These are phyloP conservation scores for Ferdinandea cuprea DNA, from an alignment of 2,888 invertebrate genomes.

Conservation along the genomic window DNA sequence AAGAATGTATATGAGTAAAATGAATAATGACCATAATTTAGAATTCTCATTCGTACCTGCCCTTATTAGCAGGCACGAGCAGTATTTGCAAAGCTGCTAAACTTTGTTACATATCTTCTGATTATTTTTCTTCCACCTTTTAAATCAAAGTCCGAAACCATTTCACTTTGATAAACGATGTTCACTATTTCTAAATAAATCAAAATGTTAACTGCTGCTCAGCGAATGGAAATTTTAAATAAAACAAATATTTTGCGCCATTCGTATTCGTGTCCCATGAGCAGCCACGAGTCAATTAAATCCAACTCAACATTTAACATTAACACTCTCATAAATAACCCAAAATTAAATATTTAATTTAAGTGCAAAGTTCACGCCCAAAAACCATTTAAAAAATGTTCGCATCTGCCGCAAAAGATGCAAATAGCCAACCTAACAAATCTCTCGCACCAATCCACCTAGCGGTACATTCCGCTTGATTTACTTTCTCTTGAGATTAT, in stretches of 20 bases:
- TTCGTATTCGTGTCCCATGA: background rate
- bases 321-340: constrained; percentile 3
- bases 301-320: background rate
- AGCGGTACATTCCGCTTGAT: background rate
- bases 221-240: background rate
- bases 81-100: no score
- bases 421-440: background rate
- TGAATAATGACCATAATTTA: no score
- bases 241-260: background rate
- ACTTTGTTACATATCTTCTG: no score
- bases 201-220: background rate
- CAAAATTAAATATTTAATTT: background rate
- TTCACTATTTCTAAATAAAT: background rate
- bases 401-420: background rate
- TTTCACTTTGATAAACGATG: no score
- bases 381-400: background rate
- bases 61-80: no score
- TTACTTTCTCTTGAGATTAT: constrained; percentile 3
- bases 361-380: background rate
- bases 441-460: background rate
- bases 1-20: no score
- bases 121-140: no score
- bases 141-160: no score
- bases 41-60: no score
- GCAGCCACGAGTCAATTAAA: background rate